Evolutionary conservation across 2,797 vertebrate species (phyloP).

Genomic region (Enteromius mattozi): DNA sequence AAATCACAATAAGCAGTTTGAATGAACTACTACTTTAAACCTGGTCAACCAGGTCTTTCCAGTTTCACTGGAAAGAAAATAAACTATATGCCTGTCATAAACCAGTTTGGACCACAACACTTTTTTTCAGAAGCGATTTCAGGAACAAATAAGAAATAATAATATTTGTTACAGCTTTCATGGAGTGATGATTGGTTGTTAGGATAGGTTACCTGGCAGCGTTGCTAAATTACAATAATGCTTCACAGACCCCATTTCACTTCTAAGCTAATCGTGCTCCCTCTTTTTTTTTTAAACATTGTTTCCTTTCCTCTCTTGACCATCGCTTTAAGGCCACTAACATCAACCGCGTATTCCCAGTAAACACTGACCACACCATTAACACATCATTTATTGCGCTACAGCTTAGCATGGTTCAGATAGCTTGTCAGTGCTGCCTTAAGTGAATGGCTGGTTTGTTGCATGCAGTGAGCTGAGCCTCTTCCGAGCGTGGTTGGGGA

Average conservation of each 20-base stretch:
- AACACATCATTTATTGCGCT: not conserved
- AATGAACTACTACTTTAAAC: not conserved
- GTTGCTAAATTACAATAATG: not conserved
- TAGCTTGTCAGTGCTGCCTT: constrained; percentile 55
- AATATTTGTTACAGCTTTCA: not conserved
- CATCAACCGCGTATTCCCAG: not conserved
- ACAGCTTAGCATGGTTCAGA: constrained; percentile 15
- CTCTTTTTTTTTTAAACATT: not conserved
- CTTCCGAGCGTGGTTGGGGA: constrained; percentile 78
- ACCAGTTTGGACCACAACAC: not conserved
- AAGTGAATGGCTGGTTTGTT: constrained; percentile 68
- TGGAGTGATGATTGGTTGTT: not conserved
- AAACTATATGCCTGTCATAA: not conserved
- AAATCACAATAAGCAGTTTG: not conserved
- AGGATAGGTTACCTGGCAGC: not conserved
- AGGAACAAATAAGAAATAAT: not conserved
- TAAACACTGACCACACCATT: not conserved
- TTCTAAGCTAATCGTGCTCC: not conserved
- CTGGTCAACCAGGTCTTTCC: not conserved
- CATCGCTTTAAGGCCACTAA: not conserved
- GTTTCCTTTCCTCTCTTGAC: not conserved
- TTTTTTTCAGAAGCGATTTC: not conserved
- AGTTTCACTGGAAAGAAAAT: not conserved
- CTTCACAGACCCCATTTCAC: not conserved
- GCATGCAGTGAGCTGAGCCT: constrained; percentile 75